Percentiles rank a stretch among this genome's conserved stretches.
These are phyloP conservation scores for Podarcis cretensis DNA, from an alignment of 2,113 vertebrate species.

Conservation along the genomic window DNA sequence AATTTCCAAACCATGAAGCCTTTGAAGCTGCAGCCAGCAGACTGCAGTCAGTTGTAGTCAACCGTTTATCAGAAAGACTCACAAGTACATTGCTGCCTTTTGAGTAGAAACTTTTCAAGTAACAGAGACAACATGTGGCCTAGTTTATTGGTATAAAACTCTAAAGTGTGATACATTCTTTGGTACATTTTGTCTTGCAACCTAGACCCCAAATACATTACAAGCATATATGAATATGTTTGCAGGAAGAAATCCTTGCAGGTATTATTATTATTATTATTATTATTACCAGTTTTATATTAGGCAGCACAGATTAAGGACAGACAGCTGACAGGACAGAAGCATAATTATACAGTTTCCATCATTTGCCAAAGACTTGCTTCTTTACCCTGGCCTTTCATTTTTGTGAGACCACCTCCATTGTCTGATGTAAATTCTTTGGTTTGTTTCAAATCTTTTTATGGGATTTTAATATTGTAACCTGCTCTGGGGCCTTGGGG, in stretches of 20 bases:
- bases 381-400: too few relatives aligned
- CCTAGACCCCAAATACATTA: neutral
- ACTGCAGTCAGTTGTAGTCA: conserved; percentile 7
- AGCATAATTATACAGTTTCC: neutral
- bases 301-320: neutral
- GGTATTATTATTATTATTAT: neutral
- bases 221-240: fast-evolving
- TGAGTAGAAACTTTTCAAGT: conserved; percentile 1
- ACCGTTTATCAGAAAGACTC: conserved; percentile 40
- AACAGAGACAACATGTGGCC: conserved; percentile 13
- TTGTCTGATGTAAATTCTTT: too few relatives aligned
- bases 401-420: too few relatives aligned
- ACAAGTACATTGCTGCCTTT: conserved; percentile 40
- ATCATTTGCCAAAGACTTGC: neutral
- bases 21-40: conserved; percentile 57
- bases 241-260: neutral
- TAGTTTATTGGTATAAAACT: neutral
- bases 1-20: conserved; percentile 42
- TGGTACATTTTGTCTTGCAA: conserved; percentile 11
- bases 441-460: too few relatives aligned
- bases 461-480: too few relatives aligned
- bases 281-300: neutral
- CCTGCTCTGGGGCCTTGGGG: too few relatives aligned
- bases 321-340: neutral
- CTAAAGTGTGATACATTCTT: neutral